Base-by-base conservation (phyloP, 2,113 vertebrate genomes). In the Ochotona curzoniae region DNA sequence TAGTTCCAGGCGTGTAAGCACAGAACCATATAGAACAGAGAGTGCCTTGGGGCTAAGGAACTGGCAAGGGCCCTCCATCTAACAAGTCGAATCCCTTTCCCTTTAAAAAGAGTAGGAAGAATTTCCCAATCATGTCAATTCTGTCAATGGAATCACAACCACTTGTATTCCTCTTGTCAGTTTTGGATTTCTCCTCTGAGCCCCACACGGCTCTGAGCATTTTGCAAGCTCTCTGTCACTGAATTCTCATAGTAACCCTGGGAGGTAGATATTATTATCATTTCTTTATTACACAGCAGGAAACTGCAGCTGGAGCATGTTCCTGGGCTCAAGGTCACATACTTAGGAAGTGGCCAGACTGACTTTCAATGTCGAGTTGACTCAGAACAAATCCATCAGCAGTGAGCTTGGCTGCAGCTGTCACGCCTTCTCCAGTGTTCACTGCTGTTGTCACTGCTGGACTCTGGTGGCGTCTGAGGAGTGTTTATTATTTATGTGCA, bases 1-100 rank as follows among this genome's bases (percentile, higher is more conserved):
- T 0, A 6, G 8, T 8, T 4, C 38, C 7, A 21, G 44, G 18
- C 13, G 57, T 2, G 5, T 23, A 54, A 1, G 5, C 57, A 8
- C 6, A 64, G 28, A 17, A 30, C 18, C 54, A 35, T 63, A 7
- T 6, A 64, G 28, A 17, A 30, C 18, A 61, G 47, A 80, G 0
- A 20, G 21, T 2, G 17, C 49, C n/a, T 4, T 5, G 20, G 20
- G 30, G 9, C 4, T 20, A 17, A 35, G 18, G 7, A 8, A 9
- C 6, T n/a, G 38, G n/a, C 49, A 49, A 26, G 38, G 23, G 14
- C 60, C 26, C 7, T n/a, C 30, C 7, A 30, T 11, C 25, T 21
- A 60, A 38, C 1, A 66, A 51, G 57, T 3, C 51, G 61, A 70
- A 32, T 30, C 15, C 47, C 64, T 61, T 38, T n/a, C 30, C 4